Conservation (phyloP, 2,888 invertebrate genomes). For the Agrenia bidenticulata region DNA sequence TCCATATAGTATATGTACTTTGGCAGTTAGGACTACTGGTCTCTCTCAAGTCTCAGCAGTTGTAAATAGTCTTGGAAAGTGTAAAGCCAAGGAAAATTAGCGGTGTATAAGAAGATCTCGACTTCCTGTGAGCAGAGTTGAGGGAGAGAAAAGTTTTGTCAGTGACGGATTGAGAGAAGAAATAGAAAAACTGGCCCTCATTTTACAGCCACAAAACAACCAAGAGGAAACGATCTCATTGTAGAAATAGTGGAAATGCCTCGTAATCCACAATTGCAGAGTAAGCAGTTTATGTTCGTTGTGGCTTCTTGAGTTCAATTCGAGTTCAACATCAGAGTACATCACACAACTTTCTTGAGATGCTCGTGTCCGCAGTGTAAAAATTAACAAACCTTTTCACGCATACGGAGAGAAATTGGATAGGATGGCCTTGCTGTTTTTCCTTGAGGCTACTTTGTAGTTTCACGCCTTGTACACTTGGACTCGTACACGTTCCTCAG, state of each 20-base stretch:
- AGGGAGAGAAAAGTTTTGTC: conserved; percentile 28
- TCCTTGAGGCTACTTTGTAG: too few relatives aligned
- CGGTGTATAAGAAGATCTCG: conserved; percentile 22
- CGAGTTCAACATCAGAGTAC: neutral
- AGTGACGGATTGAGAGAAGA: conserved; percentile 28
- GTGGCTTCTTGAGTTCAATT: neutral
- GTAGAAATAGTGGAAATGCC: too few relatives aligned
- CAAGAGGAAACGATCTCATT: too few relatives aligned
- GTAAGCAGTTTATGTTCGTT: neutral
- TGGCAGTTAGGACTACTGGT: too few relatives aligned
- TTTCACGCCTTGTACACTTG: too few relatives aligned
- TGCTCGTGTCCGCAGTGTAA: neutral
- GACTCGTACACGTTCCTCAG: too few relatives aligned
- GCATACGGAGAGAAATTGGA: neutral
- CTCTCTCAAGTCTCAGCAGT: too few relatives aligned
- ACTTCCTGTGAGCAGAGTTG: conserved; percentile 18
- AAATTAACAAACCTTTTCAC: conserved; percentile 9
- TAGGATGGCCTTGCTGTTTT: too few relatives aligned
- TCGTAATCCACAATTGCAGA: neutral
- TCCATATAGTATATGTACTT: too few relatives aligned
- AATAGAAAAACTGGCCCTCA: conserved; percentile 10
- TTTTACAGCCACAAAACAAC: neutral
- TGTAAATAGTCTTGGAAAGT: too few relatives aligned
- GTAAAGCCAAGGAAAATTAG: conserved; percentile 23
- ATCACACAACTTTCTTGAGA: neutral